Evolutionary conservation across 2,797 vertebrate genomes (phyloP).

Genomic region (Bovichtus variegatus): DNA sequence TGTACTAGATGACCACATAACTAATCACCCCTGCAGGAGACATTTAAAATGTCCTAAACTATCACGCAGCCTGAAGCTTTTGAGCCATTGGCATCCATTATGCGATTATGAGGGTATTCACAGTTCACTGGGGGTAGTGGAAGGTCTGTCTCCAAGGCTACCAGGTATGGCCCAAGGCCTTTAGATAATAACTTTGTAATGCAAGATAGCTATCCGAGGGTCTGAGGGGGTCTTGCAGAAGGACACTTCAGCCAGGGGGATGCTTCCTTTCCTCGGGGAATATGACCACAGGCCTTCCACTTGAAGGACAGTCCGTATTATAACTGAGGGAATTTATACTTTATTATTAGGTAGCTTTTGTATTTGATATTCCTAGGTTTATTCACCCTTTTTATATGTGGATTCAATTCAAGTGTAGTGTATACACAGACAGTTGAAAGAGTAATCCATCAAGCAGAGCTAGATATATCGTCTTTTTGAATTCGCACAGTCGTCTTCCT

Average conservation of each 20-base stretch:
- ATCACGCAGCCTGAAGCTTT: slow-evolving; percentile 48
- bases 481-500: background rate
- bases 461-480: background rate
- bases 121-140: slow-evolving; percentile 42
- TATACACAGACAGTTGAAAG: background rate
- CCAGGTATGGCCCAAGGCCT: slow-evolving; percentile 42
- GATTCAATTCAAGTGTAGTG: slow-evolving; percentile 17
- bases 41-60: slow-evolving; percentile 52
- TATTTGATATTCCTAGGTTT: slow-evolving; percentile 18
- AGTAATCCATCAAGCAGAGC: background rate
- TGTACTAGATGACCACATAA: slow-evolving; percentile 44
- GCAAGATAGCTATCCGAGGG: slow-evolving; percentile 36
- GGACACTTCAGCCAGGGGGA: background rate
- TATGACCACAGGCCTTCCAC: background rate
- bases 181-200: slow-evolving; percentile 20
- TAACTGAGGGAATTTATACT: background rate
- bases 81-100: slow-evolving; percentile 57
- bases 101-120: slow-evolving; percentile 63
- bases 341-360: background rate
- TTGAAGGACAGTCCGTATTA: background rate
- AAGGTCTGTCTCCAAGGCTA: slow-evolving; percentile 35
- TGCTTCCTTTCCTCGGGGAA: slow-evolving; percentile 11
- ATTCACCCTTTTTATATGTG: slow-evolving; percentile 3
- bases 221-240: slow-evolving; percentile 5
- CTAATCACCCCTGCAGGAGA: slow-evolving; percentile 64